These are phyloP conservation scores for Sandelia bainsii DNA, from an alignment of 2,797 vertebrate genomes.

Conservation along the genomic window DNA sequence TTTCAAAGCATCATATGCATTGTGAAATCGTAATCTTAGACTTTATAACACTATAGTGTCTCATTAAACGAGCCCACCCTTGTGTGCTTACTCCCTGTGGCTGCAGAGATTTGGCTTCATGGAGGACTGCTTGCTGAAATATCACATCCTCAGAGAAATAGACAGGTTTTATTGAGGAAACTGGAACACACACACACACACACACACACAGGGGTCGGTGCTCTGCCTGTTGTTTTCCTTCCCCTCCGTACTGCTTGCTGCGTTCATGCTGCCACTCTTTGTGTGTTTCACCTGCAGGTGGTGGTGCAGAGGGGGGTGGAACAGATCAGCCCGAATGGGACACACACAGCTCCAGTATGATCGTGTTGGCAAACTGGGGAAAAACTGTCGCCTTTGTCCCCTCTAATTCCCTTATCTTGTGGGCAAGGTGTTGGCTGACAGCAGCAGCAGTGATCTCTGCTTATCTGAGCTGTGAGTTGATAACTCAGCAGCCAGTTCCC, in stretches of 20 bases:
- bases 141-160: slow-evolving; percentile 42
- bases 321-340: slow-evolving; percentile 29
- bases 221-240: slow-evolving; percentile 10
- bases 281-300: slow-evolving; percentile 1
- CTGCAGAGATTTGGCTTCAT: slow-evolving; percentile 10
- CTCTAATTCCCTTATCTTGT: slow-evolving; percentile 67
- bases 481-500: slow-evolving; percentile 53
- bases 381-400: slow-evolving; percentile 45
- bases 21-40: too few species aligned
- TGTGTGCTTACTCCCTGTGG: slow-evolving; percentile 15
- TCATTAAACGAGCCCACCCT: slow-evolving; percentile 15
- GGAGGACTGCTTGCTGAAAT: slow-evolving; percentile 28
- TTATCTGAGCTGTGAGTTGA: slow-evolving; percentile 61
- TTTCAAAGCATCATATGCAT: too few species aligned
- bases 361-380: slow-evolving; percentile 41
- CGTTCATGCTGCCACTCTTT: slow-evolving; percentile 18
- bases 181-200: background rate
- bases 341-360: slow-evolving; percentile 26
- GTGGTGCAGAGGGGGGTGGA: background rate
- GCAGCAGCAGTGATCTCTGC: slow-evolving; percentile 54
- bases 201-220: slow-evolving; percentile 8
- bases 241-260: slow-evolving; percentile 4
- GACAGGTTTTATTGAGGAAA: slow-evolving; percentile 19
- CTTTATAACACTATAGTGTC: background rate
- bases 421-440: slow-evolving; percentile 58